A percentile compares a stretch with the other conserved stretches of the same genome.
Conservation (phyloP, 2,797 vertebrate species). For the Sarcophilus harrisii region DNA sequence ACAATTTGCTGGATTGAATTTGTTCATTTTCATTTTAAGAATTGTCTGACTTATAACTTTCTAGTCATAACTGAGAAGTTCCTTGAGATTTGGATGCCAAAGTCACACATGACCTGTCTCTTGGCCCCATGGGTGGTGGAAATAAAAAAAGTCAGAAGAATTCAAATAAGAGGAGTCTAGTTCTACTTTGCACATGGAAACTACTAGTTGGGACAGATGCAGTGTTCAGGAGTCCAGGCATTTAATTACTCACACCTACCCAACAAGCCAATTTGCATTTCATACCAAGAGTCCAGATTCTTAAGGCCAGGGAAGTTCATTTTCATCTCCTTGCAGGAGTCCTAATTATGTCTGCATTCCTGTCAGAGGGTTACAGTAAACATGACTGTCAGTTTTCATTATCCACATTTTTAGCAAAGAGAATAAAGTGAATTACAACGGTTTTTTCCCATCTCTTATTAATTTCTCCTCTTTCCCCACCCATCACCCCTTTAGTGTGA, state of each 20-base stretch:
- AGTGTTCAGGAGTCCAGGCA: not conserved
- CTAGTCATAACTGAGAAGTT: not conserved
- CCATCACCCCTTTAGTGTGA: not conserved
- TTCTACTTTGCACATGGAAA: not conserved
- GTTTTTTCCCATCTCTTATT: not conserved
- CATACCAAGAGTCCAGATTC: constrained; percentile 51
- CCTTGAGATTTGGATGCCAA: not conserved
- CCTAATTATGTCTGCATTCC: constrained; percentile 82
- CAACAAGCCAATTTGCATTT: not conserved
- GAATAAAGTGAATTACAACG: constrained; percentile 80
- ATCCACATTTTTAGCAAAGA: constrained; percentile 76
- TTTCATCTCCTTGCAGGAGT: constrained; percentile 71
- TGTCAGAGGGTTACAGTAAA: constrained; percentile 79
- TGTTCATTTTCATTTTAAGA: not conserved
- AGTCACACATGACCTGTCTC: accelerated
- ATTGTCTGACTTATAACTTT: not conserved
- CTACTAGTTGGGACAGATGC: not conserved
- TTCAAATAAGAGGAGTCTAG: not conserved
- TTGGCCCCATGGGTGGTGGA: not conserved
- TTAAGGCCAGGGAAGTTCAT: constrained; percentile 46
- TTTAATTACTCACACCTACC: constrained; percentile 30
- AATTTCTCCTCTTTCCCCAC: too few relatives aligned
- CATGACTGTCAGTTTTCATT: constrained; percentile 83
- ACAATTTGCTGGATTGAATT: not conserved
- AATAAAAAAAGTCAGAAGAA: not conserved